Conservation (phyloP, 2,113 vertebrate genomes). For the Nibea albiflora region DNA sequence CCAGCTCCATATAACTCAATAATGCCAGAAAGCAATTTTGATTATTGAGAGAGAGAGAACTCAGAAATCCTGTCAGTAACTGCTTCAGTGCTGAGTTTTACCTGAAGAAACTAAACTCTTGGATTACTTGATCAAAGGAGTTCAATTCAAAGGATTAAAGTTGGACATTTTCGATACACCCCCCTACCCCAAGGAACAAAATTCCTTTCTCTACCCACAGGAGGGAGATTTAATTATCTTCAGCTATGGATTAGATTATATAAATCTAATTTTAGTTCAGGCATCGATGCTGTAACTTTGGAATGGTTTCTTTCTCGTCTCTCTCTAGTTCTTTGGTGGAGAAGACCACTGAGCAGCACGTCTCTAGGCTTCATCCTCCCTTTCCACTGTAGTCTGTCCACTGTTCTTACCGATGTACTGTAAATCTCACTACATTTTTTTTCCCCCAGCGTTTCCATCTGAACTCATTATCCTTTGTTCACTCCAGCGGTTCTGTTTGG, state of each 20-base stretch:
- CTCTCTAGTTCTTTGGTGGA: not conserved
- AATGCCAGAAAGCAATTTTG: conserved; percentile 6
- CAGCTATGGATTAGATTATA: conserved; percentile 6
- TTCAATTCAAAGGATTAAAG: not conserved
- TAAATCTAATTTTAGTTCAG: conserved; percentile 14
- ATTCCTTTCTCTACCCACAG: not conserved
- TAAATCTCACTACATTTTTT: not conserved
- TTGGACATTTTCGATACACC: not conserved
- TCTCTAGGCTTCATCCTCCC: conserved; percentile 7
- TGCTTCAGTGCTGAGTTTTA: not conserved
- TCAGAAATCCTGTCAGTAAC: not conserved
- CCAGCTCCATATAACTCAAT: not conserved
- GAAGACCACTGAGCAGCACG: not conserved
- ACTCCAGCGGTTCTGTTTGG: not conserved
- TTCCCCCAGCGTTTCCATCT: not conserved
- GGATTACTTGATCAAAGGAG: not conserved
- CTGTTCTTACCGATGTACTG: not conserved
- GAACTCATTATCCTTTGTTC: not conserved
- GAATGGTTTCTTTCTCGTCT: not conserved
- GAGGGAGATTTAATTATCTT: conserved; percentile 2
- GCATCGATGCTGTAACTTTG: not conserved
- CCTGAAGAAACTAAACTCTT: not conserved
- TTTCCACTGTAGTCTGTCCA: not conserved
- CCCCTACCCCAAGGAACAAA: not conserved
- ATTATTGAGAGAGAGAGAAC: not conserved